Conservation (phyloP, 2,797 vertebrate genomes). For the Tenualosa thibaudeaui region DNA sequence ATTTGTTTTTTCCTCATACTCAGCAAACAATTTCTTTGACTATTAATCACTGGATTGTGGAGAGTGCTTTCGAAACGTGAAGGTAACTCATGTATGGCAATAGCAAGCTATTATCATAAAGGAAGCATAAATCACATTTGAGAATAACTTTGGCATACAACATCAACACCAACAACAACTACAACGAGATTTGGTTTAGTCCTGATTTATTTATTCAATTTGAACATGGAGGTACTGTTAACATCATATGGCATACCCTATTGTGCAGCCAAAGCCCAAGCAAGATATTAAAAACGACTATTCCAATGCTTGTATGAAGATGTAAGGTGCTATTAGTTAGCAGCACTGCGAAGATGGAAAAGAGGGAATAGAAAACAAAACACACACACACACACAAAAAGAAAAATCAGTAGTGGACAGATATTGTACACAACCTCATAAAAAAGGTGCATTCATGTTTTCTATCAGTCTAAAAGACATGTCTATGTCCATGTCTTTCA, state of each 20-base stretch:
- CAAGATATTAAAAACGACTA: conserved; percentile 29
- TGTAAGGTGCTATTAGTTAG: conserved; percentile 1
- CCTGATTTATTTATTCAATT: conserved; percentile 59
- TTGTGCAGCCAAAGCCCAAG: conserved; percentile 39
- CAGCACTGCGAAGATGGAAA: background rate
- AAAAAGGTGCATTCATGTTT: conserved; percentile 10
- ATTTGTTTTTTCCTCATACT: conserved; percentile 26
- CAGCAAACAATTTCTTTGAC: conserved; percentile 32
- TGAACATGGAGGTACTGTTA: conserved; percentile 53
- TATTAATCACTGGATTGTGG: conserved; percentile 38
- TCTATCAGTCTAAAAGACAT: background rate
- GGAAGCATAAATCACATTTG: conserved; percentile 41
- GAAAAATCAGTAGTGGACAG: background rate
- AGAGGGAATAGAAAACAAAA: background rate
- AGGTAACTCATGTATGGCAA: conserved; percentile 37
- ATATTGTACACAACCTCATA: background rate
- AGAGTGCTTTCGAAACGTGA: conserved; percentile 44
- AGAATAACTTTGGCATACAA: conserved; percentile 30
- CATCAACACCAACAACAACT: conserved; percentile 20
- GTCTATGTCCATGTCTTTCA: too few species aligned
- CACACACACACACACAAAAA: background rate
- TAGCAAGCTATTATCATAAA: conserved; percentile 37
- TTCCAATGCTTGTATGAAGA: background rate
- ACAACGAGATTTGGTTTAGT: conserved; percentile 41
- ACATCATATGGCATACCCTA: conserved; percentile 39